Evolutionary conservation across 2,113 vertebrate species (phyloP).

Genomic region (Craseonycteris thonglongyai): DNA sequence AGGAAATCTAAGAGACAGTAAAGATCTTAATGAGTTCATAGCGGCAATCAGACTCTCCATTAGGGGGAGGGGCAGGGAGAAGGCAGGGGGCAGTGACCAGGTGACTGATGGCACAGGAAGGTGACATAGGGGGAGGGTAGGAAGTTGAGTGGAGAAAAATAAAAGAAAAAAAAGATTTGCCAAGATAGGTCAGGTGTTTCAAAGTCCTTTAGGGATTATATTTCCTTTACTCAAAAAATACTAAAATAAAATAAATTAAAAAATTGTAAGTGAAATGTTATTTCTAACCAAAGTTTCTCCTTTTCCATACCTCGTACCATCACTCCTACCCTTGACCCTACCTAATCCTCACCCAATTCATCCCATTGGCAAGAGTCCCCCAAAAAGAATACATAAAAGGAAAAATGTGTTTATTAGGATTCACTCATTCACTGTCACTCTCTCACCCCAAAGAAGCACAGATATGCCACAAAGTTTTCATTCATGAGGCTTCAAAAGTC

Average conservation of each 20-base stretch:
- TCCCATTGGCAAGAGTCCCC: neutral
- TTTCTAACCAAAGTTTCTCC: neutral
- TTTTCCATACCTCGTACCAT: neutral
- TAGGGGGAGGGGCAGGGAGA: neutral
- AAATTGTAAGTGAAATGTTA: neutral
- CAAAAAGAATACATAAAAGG: neutral
- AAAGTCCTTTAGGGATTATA: neutral
- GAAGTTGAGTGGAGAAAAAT: neutral
- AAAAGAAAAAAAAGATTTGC: neutral
- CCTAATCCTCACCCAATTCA: neutral
- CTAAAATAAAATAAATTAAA: neutral
- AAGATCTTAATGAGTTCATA: neutral
- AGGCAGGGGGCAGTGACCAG: too few relatives aligned
- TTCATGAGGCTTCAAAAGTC: neutral
- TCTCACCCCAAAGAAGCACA: neutral
- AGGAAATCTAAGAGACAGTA: neutral
- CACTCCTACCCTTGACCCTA: neutral
- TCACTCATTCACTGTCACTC: neutral
- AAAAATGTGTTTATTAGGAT: neutral
- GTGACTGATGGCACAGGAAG: neutral
- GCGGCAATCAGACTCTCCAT: neutral
- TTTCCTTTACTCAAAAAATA: neutral
- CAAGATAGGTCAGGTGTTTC: neutral
- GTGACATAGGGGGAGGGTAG: neutral
- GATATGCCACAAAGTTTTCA: neutral